phyloP scores from a whole-genome alignment of 2,113 vertebrate species.

The Myotis davidii region DNA sequence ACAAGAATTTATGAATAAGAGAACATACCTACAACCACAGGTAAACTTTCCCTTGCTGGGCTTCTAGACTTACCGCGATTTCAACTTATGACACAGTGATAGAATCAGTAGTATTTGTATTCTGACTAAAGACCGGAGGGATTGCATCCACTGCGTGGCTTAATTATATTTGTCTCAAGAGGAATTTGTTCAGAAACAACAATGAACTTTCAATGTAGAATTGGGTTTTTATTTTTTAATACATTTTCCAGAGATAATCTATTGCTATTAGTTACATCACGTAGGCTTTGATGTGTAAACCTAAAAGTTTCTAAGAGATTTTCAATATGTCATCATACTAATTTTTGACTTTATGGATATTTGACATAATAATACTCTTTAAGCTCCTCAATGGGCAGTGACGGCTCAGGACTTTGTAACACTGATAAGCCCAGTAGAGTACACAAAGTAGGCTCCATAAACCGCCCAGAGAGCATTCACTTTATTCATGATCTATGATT shows the following conservation, averaged over 20 bases:
- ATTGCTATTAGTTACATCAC: neutral
- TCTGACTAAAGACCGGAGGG: slow-evolving; percentile 9
- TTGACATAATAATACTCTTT: neutral
- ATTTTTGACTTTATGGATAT: neutral
- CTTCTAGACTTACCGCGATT: neutral
- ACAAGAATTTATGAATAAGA: neutral
- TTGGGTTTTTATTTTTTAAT: neutral
- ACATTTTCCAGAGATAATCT: neutral
- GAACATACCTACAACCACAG: neutral
- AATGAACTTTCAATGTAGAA: neutral
- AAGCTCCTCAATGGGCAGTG: neutral
- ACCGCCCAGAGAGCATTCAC: neutral
- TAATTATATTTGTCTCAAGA: slow-evolving; percentile 59
- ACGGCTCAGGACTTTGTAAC: neutral
- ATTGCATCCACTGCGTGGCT: neutral
- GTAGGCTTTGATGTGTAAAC: neutral
- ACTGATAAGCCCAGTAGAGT: neutral
- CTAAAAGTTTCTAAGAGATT: neutral
- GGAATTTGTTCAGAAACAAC: neutral
- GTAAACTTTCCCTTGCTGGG: neutral
- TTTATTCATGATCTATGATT: neutral
- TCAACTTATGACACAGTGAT: neutral
- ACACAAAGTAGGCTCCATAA: neutral
- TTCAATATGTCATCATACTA: neutral
- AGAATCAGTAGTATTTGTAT: neutral